Evolutionary conservation across 1,140 invertebrate genomes (phyloP).

Genomic region (Dendroctonus ponderosae): DNA sequence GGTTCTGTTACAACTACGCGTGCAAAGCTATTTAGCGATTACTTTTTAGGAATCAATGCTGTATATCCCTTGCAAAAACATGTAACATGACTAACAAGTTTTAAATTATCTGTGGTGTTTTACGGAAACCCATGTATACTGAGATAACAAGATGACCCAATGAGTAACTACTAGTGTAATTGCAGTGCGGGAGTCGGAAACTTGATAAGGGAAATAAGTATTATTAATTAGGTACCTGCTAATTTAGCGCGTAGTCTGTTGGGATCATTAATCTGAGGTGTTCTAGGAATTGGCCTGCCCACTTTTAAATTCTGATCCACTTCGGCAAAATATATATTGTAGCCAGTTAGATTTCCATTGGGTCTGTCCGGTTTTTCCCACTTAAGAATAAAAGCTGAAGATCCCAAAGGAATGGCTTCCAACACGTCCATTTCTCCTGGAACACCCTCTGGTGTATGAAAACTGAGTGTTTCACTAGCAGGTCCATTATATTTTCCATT

Average conservation of each 20-base stretch:
- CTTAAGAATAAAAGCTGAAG: slow-evolving; percentile 80
- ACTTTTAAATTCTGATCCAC: slow-evolving; percentile 64
- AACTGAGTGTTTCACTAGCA: slow-evolving; percentile 76
- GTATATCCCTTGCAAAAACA: too few relatives aligned
- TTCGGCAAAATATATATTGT: slow-evolving; percentile 86
- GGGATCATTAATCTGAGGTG: slow-evolving; percentile 75
- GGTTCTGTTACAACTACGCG: too few relatives aligned
- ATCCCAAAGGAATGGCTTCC: slow-evolving; percentile 81
- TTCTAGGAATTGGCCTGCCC: slow-evolving; percentile 58
- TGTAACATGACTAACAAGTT: too few relatives aligned
- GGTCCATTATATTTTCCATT: slow-evolving; percentile 92
- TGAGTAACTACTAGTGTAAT: too few relatives aligned
- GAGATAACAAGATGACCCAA: too few relatives aligned
- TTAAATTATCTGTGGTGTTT: too few relatives aligned
- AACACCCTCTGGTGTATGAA: slow-evolving; percentile 88
- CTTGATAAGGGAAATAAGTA: not conserved
- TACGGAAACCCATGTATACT: too few relatives aligned
- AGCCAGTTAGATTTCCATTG: slow-evolving; percentile 91
- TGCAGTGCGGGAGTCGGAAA: not conserved
- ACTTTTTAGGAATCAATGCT: too few relatives aligned
- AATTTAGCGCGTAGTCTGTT: slow-evolving; percentile 78
- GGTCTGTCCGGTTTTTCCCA: slow-evolving; percentile 92
- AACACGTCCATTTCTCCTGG: slow-evolving; percentile 83
- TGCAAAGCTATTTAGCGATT: too few relatives aligned
- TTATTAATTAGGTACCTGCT: slow-evolving; percentile 55